Evolutionary conservation across 1,140 invertebrate genomes (phyloP), one percentile per base, ranked within the genome.

Genomic region (Scaptomyza montana): DNA sequence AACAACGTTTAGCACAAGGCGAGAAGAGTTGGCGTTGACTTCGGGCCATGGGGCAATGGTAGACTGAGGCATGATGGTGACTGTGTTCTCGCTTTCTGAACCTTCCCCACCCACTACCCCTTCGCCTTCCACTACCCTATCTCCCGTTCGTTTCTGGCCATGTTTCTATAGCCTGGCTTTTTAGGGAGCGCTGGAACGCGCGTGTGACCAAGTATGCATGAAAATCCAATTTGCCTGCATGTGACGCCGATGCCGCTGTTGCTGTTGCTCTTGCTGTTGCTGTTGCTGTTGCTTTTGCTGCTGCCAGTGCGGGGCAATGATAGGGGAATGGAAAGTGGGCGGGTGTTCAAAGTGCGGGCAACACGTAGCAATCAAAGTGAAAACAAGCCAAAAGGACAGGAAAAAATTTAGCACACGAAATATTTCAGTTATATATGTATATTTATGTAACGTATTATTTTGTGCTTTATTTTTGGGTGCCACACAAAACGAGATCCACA

Each of bases 141-240:
- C 16, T 16, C 16, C 16, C 33, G 33, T 39, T 39, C 25, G 25
- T 19, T 10, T 28, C 36, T 54, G 59, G 45, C 43, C 13, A n/a
- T 61, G 39, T 61, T 46, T 61, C 62, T 56, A 39, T 65, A 51
- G 45, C 46, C 46, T 49, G 55, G 49, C 43, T 49, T 61, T 66
- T 46, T 47, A 30, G 47, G 39, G 56, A 19, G 21, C 56, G 43
- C 60, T 80, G 75, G 46, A 41, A 61, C 66, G 64, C 78, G 84
- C 78, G 78, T 87, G 84, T 82, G 82, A 78, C 82, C 82, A 87
- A 87, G 84, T 87, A 89, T 87, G 82, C 82, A 87, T 87, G 78
- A 87, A 87, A 87, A 87, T 87, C 82, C 82, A 89, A 87, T 87
- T 87, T 87, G 71, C 68, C 82, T 87, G 71, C 74, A 78, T 80